Conservation (phyloP, 2,113 vertebrate genomes). For the Tricholaema leucomelas region DNA sequence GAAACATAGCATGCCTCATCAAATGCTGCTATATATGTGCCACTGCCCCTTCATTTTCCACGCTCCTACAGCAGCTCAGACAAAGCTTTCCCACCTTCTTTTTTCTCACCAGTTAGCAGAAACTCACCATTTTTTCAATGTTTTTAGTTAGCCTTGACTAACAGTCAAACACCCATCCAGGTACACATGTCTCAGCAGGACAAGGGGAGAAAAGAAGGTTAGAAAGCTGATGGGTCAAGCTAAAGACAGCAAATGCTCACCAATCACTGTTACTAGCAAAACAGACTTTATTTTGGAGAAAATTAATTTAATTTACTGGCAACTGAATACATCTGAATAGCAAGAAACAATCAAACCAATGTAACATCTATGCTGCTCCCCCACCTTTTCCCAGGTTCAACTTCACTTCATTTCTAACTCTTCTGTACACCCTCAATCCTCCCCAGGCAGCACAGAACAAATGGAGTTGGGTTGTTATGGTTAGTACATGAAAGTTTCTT, state of each 20-base stretch:
- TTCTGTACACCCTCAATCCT: background rate
- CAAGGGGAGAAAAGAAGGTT: background rate
- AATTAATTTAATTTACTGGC: background rate
- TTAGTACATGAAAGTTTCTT: no score
- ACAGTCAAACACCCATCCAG: background rate
- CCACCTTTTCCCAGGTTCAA: background rate
- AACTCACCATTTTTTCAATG: background rate
- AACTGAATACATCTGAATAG: background rate
- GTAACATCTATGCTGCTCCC: background rate
- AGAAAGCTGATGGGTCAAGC: background rate
- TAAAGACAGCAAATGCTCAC: background rate
- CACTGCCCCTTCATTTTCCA: background rate
- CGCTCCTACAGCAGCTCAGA: background rate
- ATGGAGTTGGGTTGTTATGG: background rate
- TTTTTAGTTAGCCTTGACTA: background rate
- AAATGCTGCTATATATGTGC: background rate
- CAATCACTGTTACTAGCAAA: background rate
- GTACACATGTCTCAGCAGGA: background rate
- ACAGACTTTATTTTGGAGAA: background rate
- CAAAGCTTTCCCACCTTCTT: background rate
- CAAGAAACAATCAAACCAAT: background rate
- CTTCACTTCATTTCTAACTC: background rate
- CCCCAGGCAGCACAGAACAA: accelerated
- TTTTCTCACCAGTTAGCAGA: background rate
- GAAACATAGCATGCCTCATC: background rate